These are phyloP conservation scores for Drosophila vallismaia DNA, from an alignment of 2,888 invertebrate species.

Conservation along the genomic window DNA sequence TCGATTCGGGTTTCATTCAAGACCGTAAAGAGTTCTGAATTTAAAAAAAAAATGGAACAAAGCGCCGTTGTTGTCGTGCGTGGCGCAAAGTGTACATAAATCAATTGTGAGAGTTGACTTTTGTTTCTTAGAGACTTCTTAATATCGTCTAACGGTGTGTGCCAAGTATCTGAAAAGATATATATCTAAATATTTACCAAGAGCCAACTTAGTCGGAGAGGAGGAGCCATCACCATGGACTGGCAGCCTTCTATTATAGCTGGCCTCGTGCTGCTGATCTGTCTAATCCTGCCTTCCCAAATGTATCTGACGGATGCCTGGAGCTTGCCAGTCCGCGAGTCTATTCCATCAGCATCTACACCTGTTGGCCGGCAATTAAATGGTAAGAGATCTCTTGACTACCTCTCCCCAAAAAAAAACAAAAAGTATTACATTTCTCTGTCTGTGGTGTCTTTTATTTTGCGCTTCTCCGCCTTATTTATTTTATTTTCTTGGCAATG, in stretches of 20 bases:
- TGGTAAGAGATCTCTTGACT: slow-evolving; percentile 53
- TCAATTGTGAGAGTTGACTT: slow-evolving; percentile 37
- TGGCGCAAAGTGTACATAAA: slow-evolving; percentile 65
- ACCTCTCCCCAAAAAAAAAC: too few species aligned
- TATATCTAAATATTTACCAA: slow-evolving; percentile 11
- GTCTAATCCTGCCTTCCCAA: slow-evolving; percentile 47
- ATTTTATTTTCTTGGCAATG: slow-evolving; percentile 28
- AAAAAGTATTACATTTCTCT: background rate
- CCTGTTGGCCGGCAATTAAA: slow-evolving; percentile 56
- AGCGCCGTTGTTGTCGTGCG: slow-evolving; percentile 67
- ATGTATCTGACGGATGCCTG: slow-evolving; percentile 51
- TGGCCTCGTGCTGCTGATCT: slow-evolving; percentile 45
- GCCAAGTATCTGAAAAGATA: slow-evolving; percentile 5
- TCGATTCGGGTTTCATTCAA: slow-evolving; percentile 3
- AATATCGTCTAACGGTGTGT: slow-evolving; percentile 43
- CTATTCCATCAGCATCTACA: slow-evolving; percentile 13
- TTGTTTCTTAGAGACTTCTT: slow-evolving; percentile 12
- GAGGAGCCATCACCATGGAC: slow-evolving; percentile 50
- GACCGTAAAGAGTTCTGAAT: background rate
- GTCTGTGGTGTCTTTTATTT: slow-evolving; percentile 2
- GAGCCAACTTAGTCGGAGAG: slow-evolving; percentile 1
- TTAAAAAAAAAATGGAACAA: slow-evolving; percentile 67
- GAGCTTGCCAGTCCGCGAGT: slow-evolving; percentile 59
- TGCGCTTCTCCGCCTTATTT: slow-evolving; percentile 28
- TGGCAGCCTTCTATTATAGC: slow-evolving; percentile 54